A percentile compares a stretch with the other conserved stretches of the same genome.
phyloP scores from a whole-genome alignment of 2,888 invertebrate species.

The Exocentrus adspersus region DNA sequence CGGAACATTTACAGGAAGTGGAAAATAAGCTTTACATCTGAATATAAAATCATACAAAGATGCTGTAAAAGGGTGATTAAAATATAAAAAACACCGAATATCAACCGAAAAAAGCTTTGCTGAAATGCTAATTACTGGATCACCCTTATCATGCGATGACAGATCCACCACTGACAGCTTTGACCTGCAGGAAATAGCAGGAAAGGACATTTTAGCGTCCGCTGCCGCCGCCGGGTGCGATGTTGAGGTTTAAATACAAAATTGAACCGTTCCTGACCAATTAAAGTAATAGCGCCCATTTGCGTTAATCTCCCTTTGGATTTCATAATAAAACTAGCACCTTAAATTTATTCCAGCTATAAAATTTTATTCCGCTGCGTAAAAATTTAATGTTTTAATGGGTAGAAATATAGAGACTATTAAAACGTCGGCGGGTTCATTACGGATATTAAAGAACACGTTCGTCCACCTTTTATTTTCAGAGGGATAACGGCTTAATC shows the following conservation, averaged over 20 bases:
- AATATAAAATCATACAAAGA: no score
- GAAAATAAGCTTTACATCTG: no score
- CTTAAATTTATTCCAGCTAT: conserved; percentile 18
- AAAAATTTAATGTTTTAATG: conserved; percentile 22
- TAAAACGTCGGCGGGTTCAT: conserved; percentile 6
- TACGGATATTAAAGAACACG: not conserved
- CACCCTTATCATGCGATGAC: not conserved
- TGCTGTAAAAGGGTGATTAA: no score
- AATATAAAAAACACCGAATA: no score
- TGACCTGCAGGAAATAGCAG: conserved; percentile 16
- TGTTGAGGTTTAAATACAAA: conserved; percentile 25
- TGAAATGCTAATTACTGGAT: not conserved
- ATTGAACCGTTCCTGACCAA: conserved; percentile 19
- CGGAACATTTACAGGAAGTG: no score
- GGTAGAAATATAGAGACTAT: conserved; percentile 9
- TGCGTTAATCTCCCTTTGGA: conserved; percentile 22
- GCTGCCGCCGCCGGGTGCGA: conserved; percentile 12
- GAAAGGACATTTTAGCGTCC: conserved; percentile 20
- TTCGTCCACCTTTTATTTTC: not conserved
- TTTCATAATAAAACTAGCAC: conserved; percentile 25
- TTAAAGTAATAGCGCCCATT: conserved; percentile 29
- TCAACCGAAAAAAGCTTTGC: no score
- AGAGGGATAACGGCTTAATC: no score
- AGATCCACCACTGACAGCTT: not conserved
- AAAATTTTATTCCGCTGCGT: conserved; percentile 19